Base-by-base conservation (phyloP, 2,888 invertebrate genomes). In the Norana najaformis region DNA sequence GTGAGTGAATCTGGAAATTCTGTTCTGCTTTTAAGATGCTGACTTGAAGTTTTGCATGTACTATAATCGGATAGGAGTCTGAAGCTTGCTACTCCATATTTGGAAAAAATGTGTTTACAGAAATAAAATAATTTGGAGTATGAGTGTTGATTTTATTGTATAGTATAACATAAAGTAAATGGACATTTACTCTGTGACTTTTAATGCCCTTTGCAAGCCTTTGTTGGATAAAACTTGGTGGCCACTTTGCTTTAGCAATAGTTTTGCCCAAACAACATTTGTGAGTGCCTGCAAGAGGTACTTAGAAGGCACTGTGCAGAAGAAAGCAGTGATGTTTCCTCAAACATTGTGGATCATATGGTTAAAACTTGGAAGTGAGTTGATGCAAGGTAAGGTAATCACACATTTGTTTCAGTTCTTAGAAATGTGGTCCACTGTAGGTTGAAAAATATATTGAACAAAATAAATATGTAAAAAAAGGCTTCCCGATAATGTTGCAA, bases 1-100 rank as follows among this genome's bases (percentile, higher is more conserved):
- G 85, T 85, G 36, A 85, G 85, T 85, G 35, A 36, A 36, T 85
- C 69, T 69, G 69, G n/a, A 69, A 69, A 69, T n/a, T 69, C 69
- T 69, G n/a, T n/a, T n/a, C n/a, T n/a, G n/a, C n/a, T n/a, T n/a
- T n/a, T n/a, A n/a, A n/a, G n/a, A n/a, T n/a, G 14, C 69, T 69
- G 30, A 30, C 69, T n/a, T n/a, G n/a, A 69, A n/a, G 47, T 69
- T 69, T 30, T 69, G 69, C 14, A 16, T 69, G 3, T n/a, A n/a
- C n/a, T 16, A 69, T n/a, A n/a, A 69, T 69, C n/a, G 30, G 30
- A n/a, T 69, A 69, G 30, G 11, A 30, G 69, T 69, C 69, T 69
- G 69, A 69, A 69, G 11, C n/a, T 69, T 30, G 69, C n/a, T n/a
- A n/a, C 8, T 69, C 30, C 69, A 69, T 69, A 69, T n/a, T 23